Evolutionary conservation across 1,140 invertebrate species (phyloP).

Genomic region (Pseudomyrmex dendroicus): DNA sequence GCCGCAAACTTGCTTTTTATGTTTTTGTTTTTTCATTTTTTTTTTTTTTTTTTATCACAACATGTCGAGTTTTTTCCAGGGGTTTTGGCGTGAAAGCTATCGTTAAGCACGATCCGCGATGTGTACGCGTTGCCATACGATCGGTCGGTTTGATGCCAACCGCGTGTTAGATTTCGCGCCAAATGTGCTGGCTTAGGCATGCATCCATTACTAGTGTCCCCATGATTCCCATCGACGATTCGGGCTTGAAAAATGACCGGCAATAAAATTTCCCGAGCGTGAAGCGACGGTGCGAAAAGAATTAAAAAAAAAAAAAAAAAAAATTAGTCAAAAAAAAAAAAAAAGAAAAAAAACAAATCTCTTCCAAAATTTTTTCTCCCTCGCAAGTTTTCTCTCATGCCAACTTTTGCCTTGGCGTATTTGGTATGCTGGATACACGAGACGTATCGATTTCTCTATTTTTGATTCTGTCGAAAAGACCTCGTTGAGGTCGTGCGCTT

Average conservation of each 20-base stretch:
- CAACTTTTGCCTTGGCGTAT: slow-evolving; percentile 28
- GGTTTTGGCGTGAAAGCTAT: slow-evolving; percentile 55
- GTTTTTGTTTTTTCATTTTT: background rate
- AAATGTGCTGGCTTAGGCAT: slow-evolving; percentile 52
- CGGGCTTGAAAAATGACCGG: slow-evolving; percentile 42
- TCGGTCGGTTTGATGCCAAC: slow-evolving; percentile 63
- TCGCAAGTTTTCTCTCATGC: slow-evolving; percentile 10
- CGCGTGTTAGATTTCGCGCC: slow-evolving; percentile 69
- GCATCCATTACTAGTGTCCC: slow-evolving; percentile 42
- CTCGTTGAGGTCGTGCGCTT: slow-evolving; percentile 14
- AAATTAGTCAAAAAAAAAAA: slow-evolving; percentile 7
- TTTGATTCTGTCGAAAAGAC: slow-evolving; percentile 44
- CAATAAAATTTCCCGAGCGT: slow-evolving; percentile 45
- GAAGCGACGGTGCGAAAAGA: background rate
- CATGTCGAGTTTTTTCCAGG: slow-evolving; percentile 27
- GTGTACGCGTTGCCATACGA: slow-evolving; percentile 27
- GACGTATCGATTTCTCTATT: slow-evolving; percentile 54
- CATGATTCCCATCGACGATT: slow-evolving; percentile 46
- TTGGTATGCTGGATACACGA: slow-evolving; percentile 38
- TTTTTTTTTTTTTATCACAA: background rate
- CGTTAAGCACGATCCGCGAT: slow-evolving; percentile 65
- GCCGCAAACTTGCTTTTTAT: background rate
- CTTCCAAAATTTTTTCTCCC: slow-evolving; percentile 4
- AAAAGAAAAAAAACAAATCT: slow-evolving; percentile 8
- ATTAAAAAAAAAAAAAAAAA: background rate